These are phyloP conservation scores for Artibeus jamaicensis DNA, from an alignment of 2,797 vertebrate species.

Conservation along the genomic window DNA sequence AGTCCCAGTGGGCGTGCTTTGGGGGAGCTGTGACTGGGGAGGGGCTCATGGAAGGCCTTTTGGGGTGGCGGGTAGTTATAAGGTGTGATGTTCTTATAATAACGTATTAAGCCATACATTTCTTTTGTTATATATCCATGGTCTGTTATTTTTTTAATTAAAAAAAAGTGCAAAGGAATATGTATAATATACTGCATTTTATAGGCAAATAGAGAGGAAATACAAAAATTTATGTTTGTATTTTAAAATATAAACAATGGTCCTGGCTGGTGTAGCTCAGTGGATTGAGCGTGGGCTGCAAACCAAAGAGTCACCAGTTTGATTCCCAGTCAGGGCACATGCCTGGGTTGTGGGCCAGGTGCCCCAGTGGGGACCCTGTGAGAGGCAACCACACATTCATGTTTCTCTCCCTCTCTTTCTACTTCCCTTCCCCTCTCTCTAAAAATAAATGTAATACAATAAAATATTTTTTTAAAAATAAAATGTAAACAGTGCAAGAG, in stretches of 20 bases:
- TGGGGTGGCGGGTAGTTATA: not conserved
- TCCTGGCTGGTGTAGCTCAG: too few species aligned
- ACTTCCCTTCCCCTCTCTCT: too few species aligned
- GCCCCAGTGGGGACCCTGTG: too few species aligned
- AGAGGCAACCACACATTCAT: too few species aligned
- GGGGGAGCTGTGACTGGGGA: too few species aligned
- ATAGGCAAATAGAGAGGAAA: not conserved
- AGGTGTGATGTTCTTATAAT: not conserved
- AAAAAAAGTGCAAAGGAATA: not conserved
- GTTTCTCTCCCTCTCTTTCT: too few species aligned
- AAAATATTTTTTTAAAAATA: too few species aligned
- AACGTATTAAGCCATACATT: not conserved
- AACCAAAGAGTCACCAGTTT: too few species aligned
- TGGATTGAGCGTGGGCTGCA: too few species aligned
- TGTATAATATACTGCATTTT: not conserved
- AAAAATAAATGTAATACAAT: too few species aligned
- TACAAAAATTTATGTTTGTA: not conserved
- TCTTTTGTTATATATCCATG: not conserved
- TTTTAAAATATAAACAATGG: not conserved
- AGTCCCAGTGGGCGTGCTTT: not conserved
- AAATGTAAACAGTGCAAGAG: not conserved
- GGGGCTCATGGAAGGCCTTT: not conserved
- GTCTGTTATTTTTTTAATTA: not conserved
- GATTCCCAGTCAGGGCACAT: too few species aligned
- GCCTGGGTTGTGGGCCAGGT: too few species aligned